Percentiles rank a stretch among this genome's conserved stretches.
These are phyloP conservation scores for Rotaria sp. DNA, from an alignment of 2,888 invertebrate genomes.

Conservation along the genomic window DNA sequence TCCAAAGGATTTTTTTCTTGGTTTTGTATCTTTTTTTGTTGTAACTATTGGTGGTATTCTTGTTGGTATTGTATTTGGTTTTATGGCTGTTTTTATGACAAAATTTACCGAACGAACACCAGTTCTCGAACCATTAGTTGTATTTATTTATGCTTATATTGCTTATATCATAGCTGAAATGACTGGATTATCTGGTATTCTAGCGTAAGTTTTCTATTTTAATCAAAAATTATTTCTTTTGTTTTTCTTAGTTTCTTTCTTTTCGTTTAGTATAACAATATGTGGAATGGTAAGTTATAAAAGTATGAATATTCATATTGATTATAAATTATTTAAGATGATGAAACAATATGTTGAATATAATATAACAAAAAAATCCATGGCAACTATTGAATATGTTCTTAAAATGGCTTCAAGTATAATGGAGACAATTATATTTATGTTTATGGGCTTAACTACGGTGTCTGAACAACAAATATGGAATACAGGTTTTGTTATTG, in stretches of 20 bases:
- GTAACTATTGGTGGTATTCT: slow-evolving; percentile 84
- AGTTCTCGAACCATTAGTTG: slow-evolving; percentile 93
- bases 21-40: slow-evolving; percentile 80
- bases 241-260: background rate
- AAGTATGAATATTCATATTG: too few relatives aligned
- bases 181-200: slow-evolving; percentile 92
- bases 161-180: slow-evolving; percentile 94
- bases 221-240: background rate
- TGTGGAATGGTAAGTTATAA: slow-evolving; percentile 73
- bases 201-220: slow-evolving; percentile 74
- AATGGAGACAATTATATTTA: slow-evolving; percentile 95
- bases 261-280: slow-evolving; percentile 76
- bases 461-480: slow-evolving; percentile 80
- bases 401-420: slow-evolving; percentile 97
- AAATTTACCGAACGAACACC: slow-evolving; percentile 87
- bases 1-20: slow-evolving; percentile 73
- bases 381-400: slow-evolving; percentile 93
- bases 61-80: slow-evolving; percentile 85
- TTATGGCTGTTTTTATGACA: slow-evolving; percentile 86
- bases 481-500: slow-evolving; percentile 88
- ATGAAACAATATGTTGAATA: slow-evolving; percentile 85
- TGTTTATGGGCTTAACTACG: slow-evolving; percentile 96
- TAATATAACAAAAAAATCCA: slow-evolving; percentile 92
- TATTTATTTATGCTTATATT: slow-evolving; percentile 93
- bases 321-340: too few relatives aligned